Conservation (phyloP, 2,113 vertebrate species). For the Aspidoscelis tigris region DNA sequence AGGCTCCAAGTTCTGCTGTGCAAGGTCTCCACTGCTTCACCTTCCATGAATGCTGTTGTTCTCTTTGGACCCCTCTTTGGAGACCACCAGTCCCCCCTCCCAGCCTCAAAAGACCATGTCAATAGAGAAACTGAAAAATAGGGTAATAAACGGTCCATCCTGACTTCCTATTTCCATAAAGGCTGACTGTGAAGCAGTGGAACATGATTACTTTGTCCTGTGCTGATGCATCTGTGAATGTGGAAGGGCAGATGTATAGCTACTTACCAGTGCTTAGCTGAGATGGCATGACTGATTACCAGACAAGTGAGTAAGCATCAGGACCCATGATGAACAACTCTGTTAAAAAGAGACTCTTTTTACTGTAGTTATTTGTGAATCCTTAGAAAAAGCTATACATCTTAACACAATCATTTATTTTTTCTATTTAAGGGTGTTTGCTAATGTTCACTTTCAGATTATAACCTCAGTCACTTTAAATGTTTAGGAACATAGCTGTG, state of each 20-base stretch:
- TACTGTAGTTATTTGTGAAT: not conserved
- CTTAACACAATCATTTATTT: not conserved
- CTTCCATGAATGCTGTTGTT: too few species aligned
- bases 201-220: not conserved
- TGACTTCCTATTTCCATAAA: conserved; percentile 41
- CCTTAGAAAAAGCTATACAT: not conserved
- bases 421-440: not conserved
- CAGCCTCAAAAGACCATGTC: not conserved
- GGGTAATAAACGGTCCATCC: not conserved
- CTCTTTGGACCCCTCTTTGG: too few species aligned
- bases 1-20: too few species aligned
- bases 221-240: not conserved
- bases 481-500: not conserved
- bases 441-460: too few species aligned
- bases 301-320: conserved; percentile 21
- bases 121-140: not conserved
- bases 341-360: not conserved
- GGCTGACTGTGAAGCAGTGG: conserved; percentile 30
- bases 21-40: too few species aligned
- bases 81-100: not conserved
- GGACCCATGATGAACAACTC: conserved; percentile 2
- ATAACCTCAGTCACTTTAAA: too few species aligned
- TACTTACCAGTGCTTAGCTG: conserved; percentile 4
- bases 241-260: conserved; percentile 2
- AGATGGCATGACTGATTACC: not conserved